These are phyloP conservation scores for Sebastes umbrosus DNA, from an alignment of 2,797 vertebrate species.

Conservation along the genomic window DNA sequence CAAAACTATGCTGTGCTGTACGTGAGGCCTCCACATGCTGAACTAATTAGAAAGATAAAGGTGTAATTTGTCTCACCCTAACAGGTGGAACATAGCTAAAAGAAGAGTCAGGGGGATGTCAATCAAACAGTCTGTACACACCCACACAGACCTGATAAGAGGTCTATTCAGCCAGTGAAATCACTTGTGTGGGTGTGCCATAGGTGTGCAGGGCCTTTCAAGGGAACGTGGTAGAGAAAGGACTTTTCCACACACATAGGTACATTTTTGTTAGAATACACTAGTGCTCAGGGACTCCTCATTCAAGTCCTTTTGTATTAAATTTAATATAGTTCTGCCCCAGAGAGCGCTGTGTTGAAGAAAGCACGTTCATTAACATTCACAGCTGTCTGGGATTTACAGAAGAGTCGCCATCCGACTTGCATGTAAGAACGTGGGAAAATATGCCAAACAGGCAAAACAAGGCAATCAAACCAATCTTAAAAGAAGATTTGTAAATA, in stretches of 20 bases:
- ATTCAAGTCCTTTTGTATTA: background rate
- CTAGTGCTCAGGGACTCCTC: background rate
- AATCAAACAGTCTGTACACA: slow-evolving; percentile 6
- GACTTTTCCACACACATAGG: background rate
- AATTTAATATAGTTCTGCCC: background rate
- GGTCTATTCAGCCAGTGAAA: background rate
- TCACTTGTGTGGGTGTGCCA: background rate
- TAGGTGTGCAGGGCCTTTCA: background rate
- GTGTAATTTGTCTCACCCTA: slow-evolving; percentile 8
- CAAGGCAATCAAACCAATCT: background rate
- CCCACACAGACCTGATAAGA: background rate
- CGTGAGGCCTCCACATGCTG: background rate
- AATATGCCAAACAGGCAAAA: background rate
- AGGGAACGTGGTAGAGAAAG: background rate
- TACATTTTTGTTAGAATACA: background rate
- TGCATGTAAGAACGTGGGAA: background rate
- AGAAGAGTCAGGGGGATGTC: background rate
- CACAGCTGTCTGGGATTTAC: slow-evolving; percentile 7
- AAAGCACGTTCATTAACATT: slow-evolving; percentile 2
- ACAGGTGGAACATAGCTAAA: background rate
- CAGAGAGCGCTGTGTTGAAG: background rate
- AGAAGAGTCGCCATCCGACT: background rate
- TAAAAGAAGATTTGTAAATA: background rate
- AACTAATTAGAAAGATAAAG: slow-evolving; percentile 12
- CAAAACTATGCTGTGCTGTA: background rate